Base-by-base conservation (phyloP, 2,113 vertebrate genomes). In the Garra rufa region DNA sequence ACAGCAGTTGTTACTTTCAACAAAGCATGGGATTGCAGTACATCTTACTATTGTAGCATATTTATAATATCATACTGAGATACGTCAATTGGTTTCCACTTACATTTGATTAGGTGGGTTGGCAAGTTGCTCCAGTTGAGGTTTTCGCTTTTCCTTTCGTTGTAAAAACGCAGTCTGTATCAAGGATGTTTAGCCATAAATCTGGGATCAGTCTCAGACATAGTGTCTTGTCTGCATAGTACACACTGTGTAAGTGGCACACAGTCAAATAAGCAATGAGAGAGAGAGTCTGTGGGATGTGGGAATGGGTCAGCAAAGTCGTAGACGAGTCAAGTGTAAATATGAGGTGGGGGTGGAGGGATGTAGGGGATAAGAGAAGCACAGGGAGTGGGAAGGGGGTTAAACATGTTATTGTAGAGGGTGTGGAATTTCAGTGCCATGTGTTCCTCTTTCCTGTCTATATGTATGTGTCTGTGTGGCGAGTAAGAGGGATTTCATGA, bases 31-130 rank as follows among this genome's bases (percentile, higher is more conserved):
- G 1, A 43, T 38, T 79, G 8, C 13, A 79, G 38, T 34, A 34
- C 26, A 76, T 55, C 13, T 30, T 76, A 76, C 15, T 30, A 26
- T 52, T 61, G 30, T 44, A 50, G 71, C 71, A 50, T 26, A 78
- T 6, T 43, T 19, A 28, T 19, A 79, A 65, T 46, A 30, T 4
- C 9, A n/a, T n/a, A n/a, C 48, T 38, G 8, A 50, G 28, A 76
- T 38, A 44, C 28, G 15, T 73, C 1, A 24, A 44, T 46, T 73
- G 41, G 13, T 28, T 81, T 50, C 7, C 30, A 87, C 94, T 94
- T 87, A 94, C 94, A 90, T 89, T 83, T 89, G 65, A 81, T 91
- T 88, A 81, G 90, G 82, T 43, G 91, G 76, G 43, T 91, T 90
- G 57, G 91, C 76, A 52, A 94, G 91, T 46, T 81, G 92, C 90